A percentile compares a stretch with the other conserved stretches of the same genome.
Evolutionary conservation across 2,113 vertebrate species (phyloP).

Genomic region (Cheirogaleus medius): DNA sequence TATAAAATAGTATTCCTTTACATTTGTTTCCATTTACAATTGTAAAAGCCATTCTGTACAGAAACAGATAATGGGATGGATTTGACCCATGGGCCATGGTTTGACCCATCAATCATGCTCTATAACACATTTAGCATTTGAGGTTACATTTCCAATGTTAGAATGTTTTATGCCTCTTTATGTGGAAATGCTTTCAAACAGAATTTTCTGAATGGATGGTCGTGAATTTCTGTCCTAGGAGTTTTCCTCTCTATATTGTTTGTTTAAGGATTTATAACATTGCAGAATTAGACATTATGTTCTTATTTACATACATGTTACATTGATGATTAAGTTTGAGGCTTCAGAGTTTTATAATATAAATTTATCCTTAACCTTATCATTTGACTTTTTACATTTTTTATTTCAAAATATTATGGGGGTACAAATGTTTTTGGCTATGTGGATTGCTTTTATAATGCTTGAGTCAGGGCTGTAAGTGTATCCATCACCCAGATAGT

Average conservation of each 20-base stretch:
- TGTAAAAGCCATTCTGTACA: background rate
- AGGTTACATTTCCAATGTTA: background rate
- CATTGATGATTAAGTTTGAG: background rate
- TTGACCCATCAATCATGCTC: background rate
- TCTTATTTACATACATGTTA: background rate
- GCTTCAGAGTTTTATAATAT: background rate
- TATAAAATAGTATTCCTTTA: background rate
- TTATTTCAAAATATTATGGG: no score
- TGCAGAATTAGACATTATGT: background rate
- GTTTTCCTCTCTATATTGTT: background rate
- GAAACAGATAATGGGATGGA: background rate
- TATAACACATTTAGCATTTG: background rate
- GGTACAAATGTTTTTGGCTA: no score
- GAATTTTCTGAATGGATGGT: background rate
- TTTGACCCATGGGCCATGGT: background rate
- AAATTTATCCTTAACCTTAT: background rate
- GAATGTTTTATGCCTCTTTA: background rate
- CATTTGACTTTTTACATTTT: background rate
- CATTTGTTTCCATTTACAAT: conserved; percentile 19
- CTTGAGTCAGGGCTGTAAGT: no score
- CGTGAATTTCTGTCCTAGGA: conserved; percentile 13
- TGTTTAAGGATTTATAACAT: background rate
- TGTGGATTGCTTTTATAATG: no score
- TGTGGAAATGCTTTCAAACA: conserved; percentile 27
- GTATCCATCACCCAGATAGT: no score